Evolutionary conservation across 2,797 vertebrate genomes (phyloP), one percentile per base, ranked within the genome.

Genomic region (Urosaurus nigricauda): DNA sequence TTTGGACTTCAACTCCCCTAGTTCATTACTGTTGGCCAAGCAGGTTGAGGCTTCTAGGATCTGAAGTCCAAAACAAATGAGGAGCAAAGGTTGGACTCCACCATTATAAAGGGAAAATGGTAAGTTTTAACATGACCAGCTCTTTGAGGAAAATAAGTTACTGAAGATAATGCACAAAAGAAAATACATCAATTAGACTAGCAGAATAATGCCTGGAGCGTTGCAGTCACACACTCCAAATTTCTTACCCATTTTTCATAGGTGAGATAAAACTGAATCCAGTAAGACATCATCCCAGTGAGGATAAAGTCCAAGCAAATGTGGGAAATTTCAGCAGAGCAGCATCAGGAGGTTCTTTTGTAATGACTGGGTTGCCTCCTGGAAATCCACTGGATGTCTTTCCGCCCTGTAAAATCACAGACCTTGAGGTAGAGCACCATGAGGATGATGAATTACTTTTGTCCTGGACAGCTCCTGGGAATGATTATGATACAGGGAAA

Each of bases 391-490:
- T 43, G 21, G 65, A 71, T 32, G 14, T 81, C 37, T 90, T 93
- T 29, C 95, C 96, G 87, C 96, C 96, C 0, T 87, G 86, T 87
- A 96, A 88, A 96, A 95, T 97, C 88, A 94, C 63, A 92, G 96
- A 97, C 88, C 94, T 97, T 32, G 75, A 82, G 1, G 96, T 94
- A 78, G 65, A 17, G 16, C 88, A 95, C 81, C 92, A 88, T 29
- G 79, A 92, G 75, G 78, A 81, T 19, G 43, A 58, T 14, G 68
- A 81, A 13, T 92, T 97, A 86, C n/a, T 94, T 51, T 94, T 97
- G 80, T 94, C 87, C 26, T 97, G 97, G 96, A 97, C 96, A 47
- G 97, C 96, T 87, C 95, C 97, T 87, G 97, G 97, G 65, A 93
- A 94, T 40, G 93, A 96, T 35, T 91, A 95, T 0, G 97, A 97